Evolutionary conservation across 2,113 vertebrate species (phyloP).

Genomic region (Orcinus orca): DNA sequence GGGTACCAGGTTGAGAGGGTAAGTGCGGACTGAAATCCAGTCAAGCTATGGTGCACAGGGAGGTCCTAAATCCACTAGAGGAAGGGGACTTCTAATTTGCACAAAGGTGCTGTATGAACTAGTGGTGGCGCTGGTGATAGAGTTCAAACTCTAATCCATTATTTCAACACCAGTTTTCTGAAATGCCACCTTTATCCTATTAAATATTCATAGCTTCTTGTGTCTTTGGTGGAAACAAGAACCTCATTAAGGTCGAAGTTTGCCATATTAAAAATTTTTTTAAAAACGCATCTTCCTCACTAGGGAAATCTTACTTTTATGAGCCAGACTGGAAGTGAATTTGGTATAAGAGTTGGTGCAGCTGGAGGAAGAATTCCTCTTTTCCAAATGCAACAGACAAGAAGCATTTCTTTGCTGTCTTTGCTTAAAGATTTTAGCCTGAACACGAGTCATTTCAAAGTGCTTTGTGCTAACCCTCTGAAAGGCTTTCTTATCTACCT

Average conservation of each 20-base stretch:
- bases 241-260: background rate
- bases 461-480: background rate
- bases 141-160: background rate
- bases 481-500: background rate
- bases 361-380: background rate
- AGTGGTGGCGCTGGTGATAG: background rate
- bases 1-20: background rate
- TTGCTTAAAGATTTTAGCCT: conserved; percentile 23
- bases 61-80: background rate
- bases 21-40: background rate
- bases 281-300: background rate
- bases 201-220: conserved; percentile 5
- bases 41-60: background rate
- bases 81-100: background rate
- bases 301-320: background rate
- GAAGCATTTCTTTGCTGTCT: background rate
- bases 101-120: background rate
- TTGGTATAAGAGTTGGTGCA: background rate
- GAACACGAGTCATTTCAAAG: conserved; percentile 14
- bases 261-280: background rate
- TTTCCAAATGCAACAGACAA: background rate
- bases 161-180: background rate
- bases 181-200: background rate
- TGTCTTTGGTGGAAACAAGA: background rate
- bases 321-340: background rate